Conservation (phyloP, 2,888 invertebrate species). For the Dascillus cervinus region DNA sequence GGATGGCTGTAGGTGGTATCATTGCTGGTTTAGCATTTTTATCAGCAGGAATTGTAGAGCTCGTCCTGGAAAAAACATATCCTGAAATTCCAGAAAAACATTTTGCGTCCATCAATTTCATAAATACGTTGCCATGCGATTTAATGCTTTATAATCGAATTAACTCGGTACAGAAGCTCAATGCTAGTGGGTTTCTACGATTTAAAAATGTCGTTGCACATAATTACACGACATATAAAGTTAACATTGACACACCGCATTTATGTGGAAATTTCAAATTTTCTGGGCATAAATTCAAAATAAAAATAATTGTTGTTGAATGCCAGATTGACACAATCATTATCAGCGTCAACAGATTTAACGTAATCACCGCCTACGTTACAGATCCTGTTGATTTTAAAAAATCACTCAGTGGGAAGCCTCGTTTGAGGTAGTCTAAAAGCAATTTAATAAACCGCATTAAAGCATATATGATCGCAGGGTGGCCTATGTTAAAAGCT, state of each 20-base stretch:
- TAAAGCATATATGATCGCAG: slow-evolving; percentile 24
- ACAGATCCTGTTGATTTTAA: slow-evolving; percentile 52
- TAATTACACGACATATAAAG: slow-evolving; percentile 30
- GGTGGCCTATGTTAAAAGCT: slow-evolving; percentile 35
- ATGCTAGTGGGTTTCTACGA: slow-evolving; percentile 27
- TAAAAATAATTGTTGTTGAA: slow-evolving; percentile 15
- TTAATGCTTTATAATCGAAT: slow-evolving; percentile 39
- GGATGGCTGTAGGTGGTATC: slow-evolving; percentile 69
- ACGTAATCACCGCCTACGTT: slow-evolving; percentile 45
- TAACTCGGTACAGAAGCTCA: slow-evolving; percentile 26
- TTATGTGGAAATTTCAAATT: slow-evolving; percentile 30
- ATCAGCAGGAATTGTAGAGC: slow-evolving; percentile 52
- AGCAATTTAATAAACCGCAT: too few species aligned
- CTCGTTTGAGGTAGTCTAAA: slow-evolving; percentile 55
- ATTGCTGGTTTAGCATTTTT: slow-evolving; percentile 37
- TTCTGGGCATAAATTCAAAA: slow-evolving; percentile 2
- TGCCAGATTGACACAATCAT: slow-evolving; percentile 37
- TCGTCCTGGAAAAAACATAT: slow-evolving; percentile 43
- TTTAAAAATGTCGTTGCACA: slow-evolving; percentile 35
- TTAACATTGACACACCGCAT: slow-evolving; percentile 29
- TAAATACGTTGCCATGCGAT: slow-evolving; percentile 57
- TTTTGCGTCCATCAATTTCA: slow-evolving; percentile 49
- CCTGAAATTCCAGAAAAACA: slow-evolving; percentile 36
- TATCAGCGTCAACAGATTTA: slow-evolving; percentile 35
- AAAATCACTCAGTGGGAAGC: slow-evolving; percentile 55